Percentiles rank a stretch among this genome's conserved stretches.
phyloP scores from a whole-genome alignment of 2,113 vertebrate species.

The Lophotis ruficrista region DNA sequence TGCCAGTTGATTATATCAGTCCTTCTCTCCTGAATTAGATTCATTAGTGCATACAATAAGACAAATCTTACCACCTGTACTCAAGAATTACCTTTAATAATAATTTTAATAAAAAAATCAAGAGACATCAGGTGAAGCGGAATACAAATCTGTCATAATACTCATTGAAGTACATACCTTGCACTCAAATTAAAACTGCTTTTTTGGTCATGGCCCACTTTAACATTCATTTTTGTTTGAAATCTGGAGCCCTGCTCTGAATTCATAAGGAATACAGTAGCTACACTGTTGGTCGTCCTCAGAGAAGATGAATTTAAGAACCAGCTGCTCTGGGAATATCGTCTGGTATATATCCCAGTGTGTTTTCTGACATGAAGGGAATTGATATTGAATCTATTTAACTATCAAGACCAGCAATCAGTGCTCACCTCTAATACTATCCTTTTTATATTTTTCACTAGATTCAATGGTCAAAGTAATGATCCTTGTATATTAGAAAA shows the following conservation, averaged over 20 bases:
- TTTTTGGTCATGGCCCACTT: not conserved
- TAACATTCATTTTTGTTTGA: not conserved
- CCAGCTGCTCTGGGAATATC: not conserved
- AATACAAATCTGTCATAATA: not conserved
- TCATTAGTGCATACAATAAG: not conserved
- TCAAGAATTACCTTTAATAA: not conserved
- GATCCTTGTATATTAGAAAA: not conserved
- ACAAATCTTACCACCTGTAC: not conserved
- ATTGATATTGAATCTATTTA: not conserved
- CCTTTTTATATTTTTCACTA: not conserved
- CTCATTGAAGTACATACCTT: not conserved
- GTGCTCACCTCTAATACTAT: not conserved
- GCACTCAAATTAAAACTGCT: not conserved
- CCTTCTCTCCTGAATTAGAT: not conserved
- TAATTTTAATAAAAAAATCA: not conserved
- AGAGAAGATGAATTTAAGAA: not conserved
- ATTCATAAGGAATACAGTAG: not conserved
- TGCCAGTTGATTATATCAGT: not conserved
- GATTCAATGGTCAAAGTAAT: not conserved
- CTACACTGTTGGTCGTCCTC: not conserved
- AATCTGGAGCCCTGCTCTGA: not conserved
- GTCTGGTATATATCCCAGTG: not conserved
- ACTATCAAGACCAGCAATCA: not conserved
- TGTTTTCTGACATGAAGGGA: not conserved
- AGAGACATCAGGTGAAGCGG: not conserved